A percentile compares a stretch with the other conserved stretches of the same genome.
Conservation (phyloP, 2,888 invertebrate species). For the Drosophila neotestacea region DNA sequence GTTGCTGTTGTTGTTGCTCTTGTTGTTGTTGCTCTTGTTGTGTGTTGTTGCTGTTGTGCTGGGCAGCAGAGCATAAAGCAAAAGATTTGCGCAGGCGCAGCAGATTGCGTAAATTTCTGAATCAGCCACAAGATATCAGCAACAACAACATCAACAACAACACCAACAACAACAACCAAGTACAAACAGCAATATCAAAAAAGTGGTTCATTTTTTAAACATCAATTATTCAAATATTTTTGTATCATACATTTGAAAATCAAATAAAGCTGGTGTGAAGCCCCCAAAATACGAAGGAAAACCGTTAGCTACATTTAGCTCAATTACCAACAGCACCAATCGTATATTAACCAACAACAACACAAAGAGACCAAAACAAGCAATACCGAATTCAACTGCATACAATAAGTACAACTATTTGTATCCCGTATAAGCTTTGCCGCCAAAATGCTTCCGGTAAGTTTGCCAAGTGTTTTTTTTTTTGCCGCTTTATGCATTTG, state of each 20-base stretch:
- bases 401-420: slow-evolving; percentile 28
- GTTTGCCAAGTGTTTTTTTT: slow-evolving; percentile 47
- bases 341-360: slow-evolving; percentile 38
- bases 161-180: slow-evolving; percentile 2
- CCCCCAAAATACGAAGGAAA: slow-evolving; percentile 35
- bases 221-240: slow-evolving; percentile 37
- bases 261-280: slow-evolving; percentile 41
- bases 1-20: slow-evolving; percentile 31
- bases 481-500: slow-evolving; percentile 38
- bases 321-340: slow-evolving; percentile 34
- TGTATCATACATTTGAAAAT: too few relatives aligned
- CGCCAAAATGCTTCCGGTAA: slow-evolving; percentile 84
- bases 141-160: slow-evolving; percentile 14
- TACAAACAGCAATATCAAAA: slow-evolving; percentile 10
- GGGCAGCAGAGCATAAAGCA: slow-evolving; percentile 60
- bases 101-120: slow-evolving; percentile 68
- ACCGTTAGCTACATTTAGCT: slow-evolving; percentile 34
- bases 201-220: slow-evolving; percentile 49
- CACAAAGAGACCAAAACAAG: slow-evolving; percentile 17
- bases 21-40: slow-evolving; percentile 2
- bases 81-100: slow-evolving; percentile 55
- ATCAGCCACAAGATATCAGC: slow-evolving; percentile 18
- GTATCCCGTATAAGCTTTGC: slow-evolving; percentile 55
- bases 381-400: slow-evolving; percentile 13
- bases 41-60: slow-evolving; percentile 18